These are phyloP conservation scores for Ianthella basta DNA, from an alignment of 37 sponge, comb jelly and placozoan species.

Conservation along the genomic window DNA sequence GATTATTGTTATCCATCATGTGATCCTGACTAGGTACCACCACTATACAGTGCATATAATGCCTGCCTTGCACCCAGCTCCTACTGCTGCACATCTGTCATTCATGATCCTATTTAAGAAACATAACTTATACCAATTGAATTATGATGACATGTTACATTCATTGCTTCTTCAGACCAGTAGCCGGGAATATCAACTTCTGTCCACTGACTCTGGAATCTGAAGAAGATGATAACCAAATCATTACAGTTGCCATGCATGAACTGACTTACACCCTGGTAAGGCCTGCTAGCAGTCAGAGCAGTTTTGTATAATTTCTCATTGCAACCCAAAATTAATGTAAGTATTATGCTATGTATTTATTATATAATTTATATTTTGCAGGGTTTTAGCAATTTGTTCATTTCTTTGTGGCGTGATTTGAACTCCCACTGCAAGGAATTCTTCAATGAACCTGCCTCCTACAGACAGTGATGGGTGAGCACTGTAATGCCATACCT, in stretches of 20 bases:
- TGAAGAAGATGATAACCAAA: background rate
- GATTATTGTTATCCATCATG: no score
- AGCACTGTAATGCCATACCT: no score
- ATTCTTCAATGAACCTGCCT: background rate
- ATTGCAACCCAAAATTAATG: no score
- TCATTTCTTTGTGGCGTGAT: background rate
- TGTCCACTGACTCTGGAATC: background rate
- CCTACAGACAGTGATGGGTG: background rate
- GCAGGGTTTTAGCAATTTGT: background rate
- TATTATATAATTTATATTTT: no score
- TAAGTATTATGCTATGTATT: no score
- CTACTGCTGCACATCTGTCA: no score
- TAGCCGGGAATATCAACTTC: background rate
- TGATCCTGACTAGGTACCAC: no score
- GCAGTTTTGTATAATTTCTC: background rate
- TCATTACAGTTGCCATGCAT: background rate
- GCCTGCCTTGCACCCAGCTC: no score
- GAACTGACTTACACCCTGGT: background rate
- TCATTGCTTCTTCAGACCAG: background rate
- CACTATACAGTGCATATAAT: no score
- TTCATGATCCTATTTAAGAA: no score
- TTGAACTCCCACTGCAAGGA: background rate
- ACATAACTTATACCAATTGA: no score
- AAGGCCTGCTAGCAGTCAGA: background rate
- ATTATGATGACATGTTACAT: no score